Percentiles rank a stretch among this genome's conserved stretches.
Evolutionary conservation across 2,113 vertebrate species (phyloP).

Genomic region (Brienomyrus longianalis): DNA sequence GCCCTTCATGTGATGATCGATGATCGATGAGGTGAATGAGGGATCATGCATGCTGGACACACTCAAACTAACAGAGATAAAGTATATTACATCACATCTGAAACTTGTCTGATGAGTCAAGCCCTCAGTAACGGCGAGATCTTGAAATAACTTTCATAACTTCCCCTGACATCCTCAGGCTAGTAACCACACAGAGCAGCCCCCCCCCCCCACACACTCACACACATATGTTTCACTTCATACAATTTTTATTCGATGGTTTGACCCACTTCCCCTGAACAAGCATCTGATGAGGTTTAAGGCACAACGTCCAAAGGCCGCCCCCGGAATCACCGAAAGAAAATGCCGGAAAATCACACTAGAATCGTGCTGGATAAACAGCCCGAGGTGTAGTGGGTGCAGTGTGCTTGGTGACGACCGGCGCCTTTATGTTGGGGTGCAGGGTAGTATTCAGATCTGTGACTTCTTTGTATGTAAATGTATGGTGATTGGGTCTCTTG

Average conservation of each 20-base stretch:
- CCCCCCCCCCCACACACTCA: not conserved
- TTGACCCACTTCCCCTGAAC: conserved; percentile 48
- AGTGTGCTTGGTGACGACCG: conserved; percentile 45
- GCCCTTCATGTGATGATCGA: not conserved
- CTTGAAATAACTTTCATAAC: not conserved
- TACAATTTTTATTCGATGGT: conserved; percentile 44
- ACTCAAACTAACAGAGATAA: not conserved
- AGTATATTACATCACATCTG: not conserved
- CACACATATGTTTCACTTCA: conserved; percentile 19
- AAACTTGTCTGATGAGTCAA: not conserved
- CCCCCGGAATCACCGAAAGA: conserved; percentile 37
- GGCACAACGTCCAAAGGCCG: conserved; percentile 46
- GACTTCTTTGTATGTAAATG: conserved; percentile 49
- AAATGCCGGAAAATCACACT: conserved; percentile 18
- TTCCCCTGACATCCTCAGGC: not conserved
- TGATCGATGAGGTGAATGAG: not conserved
- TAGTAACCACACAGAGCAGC: conserved; percentile 35
- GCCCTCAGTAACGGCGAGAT: not conserved
- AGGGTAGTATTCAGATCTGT: conserved; percentile 36
- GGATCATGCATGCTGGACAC: no score
- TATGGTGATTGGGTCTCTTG: conserved; percentile 41
- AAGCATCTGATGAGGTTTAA: conserved; percentile 54
- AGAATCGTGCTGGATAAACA: conserved; percentile 12
- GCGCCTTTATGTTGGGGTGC: conserved; percentile 37
- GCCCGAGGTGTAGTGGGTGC: conserved; percentile 35